Percentiles rank a stretch among this genome's conserved stretches.
Conservation (phyloP, 2,888 invertebrate genomes). For the Mythimna pallens region DNA sequence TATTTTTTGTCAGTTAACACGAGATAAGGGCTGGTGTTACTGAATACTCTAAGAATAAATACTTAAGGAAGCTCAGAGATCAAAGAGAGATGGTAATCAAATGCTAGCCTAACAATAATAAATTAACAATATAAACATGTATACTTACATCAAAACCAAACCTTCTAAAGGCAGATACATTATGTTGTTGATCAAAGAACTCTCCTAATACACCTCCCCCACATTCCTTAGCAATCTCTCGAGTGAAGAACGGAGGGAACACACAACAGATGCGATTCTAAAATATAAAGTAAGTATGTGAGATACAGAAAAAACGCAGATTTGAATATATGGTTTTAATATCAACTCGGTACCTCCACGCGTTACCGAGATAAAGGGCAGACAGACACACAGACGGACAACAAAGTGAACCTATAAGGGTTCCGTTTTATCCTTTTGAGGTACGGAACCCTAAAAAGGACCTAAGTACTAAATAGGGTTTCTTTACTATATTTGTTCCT, state of each 20-base stretch:
- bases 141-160: constrained; percentile 60
- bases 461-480: neutral
- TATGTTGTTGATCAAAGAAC: constrained; percentile 57
- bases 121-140: neutral
- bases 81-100: neutral
- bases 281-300: constrained; percentile 5
- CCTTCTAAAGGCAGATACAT: constrained; percentile 69
- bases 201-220: constrained; percentile 67
- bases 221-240: constrained; percentile 72
- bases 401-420: no score
- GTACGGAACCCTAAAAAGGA: no score
- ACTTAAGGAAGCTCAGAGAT: no score
- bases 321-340: no score
- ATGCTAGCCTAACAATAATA: neutral
- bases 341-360: no score
- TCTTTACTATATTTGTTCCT: neutral
- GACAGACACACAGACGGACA: no score
- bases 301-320: neutral
- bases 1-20: no score
- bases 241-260: constrained; percentile 81
- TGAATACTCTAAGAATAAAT: no score
- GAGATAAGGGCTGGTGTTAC: no score
- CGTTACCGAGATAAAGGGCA: no score
- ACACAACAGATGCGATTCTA: constrained; percentile 78
- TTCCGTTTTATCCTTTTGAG: no score